Percentiles rank a stretch among this genome's conserved stretches.
Conservation (phyloP, 2,113 vertebrate species). For the Synodontis membranacea region DNA sequence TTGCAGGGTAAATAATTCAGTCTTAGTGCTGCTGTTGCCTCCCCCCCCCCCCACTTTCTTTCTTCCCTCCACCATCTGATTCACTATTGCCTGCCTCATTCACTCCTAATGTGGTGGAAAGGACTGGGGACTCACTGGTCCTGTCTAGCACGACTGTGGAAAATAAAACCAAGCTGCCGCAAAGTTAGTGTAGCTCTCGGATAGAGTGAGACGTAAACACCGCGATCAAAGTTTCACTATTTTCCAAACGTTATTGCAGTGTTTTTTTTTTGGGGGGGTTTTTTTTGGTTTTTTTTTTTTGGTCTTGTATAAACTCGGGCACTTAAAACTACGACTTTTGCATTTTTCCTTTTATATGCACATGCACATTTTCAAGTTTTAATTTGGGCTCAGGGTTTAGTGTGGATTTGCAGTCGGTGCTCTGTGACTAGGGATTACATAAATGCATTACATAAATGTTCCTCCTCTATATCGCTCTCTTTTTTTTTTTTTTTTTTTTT, state of each 20-base stretch:
- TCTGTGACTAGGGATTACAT: not conserved
- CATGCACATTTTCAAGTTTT: not conserved
- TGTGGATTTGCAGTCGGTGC: not conserved
- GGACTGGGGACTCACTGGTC: conserved; percentile 48
- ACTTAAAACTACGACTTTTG: not conserved
- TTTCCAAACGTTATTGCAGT: not conserved
- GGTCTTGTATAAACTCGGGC: not conserved
- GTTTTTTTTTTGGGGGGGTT: too few relatives aligned
- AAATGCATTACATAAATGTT: not conserved
- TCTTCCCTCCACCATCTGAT: conserved; percentile 43
- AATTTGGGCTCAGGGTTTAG: not conserved
- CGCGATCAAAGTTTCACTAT: not conserved
- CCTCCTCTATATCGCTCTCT: not conserved
- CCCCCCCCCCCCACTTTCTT: too few relatives aligned
- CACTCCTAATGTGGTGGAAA: conserved; percentile 67
- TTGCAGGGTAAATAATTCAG: conserved; percentile 25
- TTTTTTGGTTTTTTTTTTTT: too few relatives aligned
- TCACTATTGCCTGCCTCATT: conserved; percentile 58
- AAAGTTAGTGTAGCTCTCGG: conserved; percentile 32
- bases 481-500: not conserved
- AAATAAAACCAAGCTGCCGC: conserved; percentile 60
- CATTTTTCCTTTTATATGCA: not conserved
- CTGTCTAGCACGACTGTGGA: conserved; percentile 49
- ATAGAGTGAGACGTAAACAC: not conserved
- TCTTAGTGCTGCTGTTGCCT: conserved; percentile 43